Conservation (phyloP, 2,113 vertebrate genomes). For the Lepisosteus osseus region DNA sequence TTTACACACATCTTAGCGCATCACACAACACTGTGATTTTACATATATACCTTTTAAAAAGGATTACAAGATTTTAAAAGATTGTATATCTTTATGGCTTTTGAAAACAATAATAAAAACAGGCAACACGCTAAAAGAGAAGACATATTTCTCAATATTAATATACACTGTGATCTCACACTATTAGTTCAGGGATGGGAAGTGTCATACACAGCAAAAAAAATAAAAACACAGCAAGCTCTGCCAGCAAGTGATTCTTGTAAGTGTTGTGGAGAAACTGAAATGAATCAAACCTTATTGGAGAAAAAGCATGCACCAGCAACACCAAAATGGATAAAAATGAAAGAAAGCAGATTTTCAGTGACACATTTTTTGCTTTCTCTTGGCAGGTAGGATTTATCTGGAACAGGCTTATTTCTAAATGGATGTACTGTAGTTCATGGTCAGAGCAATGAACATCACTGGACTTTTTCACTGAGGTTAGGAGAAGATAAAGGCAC, state of each 20-base stretch:
- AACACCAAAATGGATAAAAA: constrained; percentile 26
- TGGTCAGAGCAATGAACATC: constrained; percentile 47
- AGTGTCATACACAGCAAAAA: constrained; percentile 13
- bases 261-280: constrained; percentile 45
- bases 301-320: constrained; percentile 13
- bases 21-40: too few species aligned
- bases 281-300: constrained; percentile 43
- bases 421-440: constrained; percentile 40
- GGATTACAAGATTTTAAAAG: too few species aligned
- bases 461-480: constrained; percentile 52
- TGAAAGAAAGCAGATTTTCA: constrained; percentile 56
- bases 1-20: too few species aligned
- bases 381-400: constrained; percentile 47
- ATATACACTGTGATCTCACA: constrained; percentile 3
- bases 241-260: constrained; percentile 45
- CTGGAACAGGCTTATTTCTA: constrained; percentile 46
- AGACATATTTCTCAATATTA: not conserved
- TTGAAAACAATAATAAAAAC: not conserved
- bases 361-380: constrained; percentile 52
- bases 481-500: constrained; percentile 53
- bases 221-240: not conserved
- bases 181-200: constrained; percentile 1
- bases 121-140: not conserved
- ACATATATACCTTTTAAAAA: too few species aligned
- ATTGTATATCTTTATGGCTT: not conserved